Percentiles rank a stretch among this genome's conserved stretches.
Conservation (phyloP, 2,797 vertebrate genomes). For the Chelon auratus region DNA sequence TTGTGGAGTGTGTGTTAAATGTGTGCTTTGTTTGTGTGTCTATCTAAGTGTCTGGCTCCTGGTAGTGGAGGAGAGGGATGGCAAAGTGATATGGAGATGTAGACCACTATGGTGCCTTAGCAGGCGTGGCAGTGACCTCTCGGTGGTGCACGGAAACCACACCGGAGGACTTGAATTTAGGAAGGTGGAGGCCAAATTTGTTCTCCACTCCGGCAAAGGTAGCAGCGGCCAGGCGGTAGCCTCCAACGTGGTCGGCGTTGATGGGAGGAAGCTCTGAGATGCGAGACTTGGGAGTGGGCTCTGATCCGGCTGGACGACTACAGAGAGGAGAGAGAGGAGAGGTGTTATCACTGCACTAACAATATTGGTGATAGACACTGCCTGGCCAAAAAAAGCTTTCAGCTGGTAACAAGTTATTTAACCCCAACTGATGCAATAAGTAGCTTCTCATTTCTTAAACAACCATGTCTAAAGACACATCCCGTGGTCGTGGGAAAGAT, state of each 20-base stretch:
- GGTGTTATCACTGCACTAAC: not conserved
- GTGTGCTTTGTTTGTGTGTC: slow-evolving; percentile 47
- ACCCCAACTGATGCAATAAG: too few species aligned
- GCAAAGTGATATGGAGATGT: slow-evolving; percentile 45
- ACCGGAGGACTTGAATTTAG: slow-evolving; percentile 92
- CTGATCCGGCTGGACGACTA: slow-evolving; percentile 92
- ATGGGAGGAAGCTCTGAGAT: slow-evolving; percentile 95
- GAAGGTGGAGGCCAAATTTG: slow-evolving; percentile 98
- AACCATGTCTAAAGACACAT: too few species aligned
- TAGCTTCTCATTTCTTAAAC: too few species aligned
- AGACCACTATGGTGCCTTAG: slow-evolving; percentile 76
- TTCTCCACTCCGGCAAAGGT: slow-evolving; percentile 98
- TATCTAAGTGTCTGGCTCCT: slow-evolving; percentile 73
- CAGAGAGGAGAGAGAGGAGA: slow-evolving; percentile 4
- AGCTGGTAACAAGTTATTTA: too few species aligned
- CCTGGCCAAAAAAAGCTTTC: too few species aligned
- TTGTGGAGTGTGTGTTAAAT: slow-evolving; percentile 56
- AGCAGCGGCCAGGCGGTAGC: slow-evolving; percentile 95
- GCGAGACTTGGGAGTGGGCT: slow-evolving; percentile 90
- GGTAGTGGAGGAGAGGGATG: slow-evolving; percentile 60
- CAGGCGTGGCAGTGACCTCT: slow-evolving; percentile 54
- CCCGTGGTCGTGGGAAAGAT: too few species aligned
- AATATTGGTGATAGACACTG: too few species aligned
- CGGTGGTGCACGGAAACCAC: slow-evolving; percentile 80
- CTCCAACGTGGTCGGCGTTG: slow-evolving; percentile 92